Evolutionary conservation across 2,113 vertebrate species (phyloP).

Genomic region (Proterorhinus semilunaris): DNA sequence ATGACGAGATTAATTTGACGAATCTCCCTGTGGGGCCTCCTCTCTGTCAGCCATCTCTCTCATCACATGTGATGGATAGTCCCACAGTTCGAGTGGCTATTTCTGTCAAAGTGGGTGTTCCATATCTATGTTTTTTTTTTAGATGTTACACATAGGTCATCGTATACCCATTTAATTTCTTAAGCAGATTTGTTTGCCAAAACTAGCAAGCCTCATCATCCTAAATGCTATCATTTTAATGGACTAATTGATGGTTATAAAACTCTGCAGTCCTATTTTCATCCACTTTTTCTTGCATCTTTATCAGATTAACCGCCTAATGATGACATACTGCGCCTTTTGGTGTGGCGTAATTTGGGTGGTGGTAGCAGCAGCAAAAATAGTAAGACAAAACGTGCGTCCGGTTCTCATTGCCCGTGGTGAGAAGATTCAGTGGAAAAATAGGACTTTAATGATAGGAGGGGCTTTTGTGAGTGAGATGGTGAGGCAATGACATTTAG

Average conservation of each 20-base stretch:
- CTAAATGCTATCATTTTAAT: conserved; percentile 43
- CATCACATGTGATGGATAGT: conserved; percentile 31
- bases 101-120: conserved; percentile 37
- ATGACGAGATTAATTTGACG: conserved; percentile 52
- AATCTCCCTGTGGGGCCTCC: conserved; percentile 33
- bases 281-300: conserved; percentile 22
- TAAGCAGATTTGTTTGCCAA: conserved; percentile 28
- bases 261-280: conserved; percentile 22
- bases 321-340: conserved; percentile 43
- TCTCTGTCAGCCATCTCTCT: conserved; percentile 33
- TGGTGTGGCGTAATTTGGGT: conserved; percentile 30
- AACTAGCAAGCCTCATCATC: conserved; percentile 24
- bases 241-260: conserved; percentile 53
- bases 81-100: conserved; percentile 19
- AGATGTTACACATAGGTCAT: conserved; percentile 23
- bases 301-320: conserved; percentile 25
- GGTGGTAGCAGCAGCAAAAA: conserved; percentile 15
- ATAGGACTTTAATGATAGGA: conserved; percentile 44
- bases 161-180: conserved; percentile 10
- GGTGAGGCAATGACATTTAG: conserved; percentile 66
- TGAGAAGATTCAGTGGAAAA: conserved; percentile 49
- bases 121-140: conserved; percentile 42
- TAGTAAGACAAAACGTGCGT: neutral
- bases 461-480: conserved; percentile 48
- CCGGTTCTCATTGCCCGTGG: conserved; percentile 41